phyloP scores from a whole-genome alignment of 2,113 vertebrate genomes.

The Dipodomys merriami region DNA sequence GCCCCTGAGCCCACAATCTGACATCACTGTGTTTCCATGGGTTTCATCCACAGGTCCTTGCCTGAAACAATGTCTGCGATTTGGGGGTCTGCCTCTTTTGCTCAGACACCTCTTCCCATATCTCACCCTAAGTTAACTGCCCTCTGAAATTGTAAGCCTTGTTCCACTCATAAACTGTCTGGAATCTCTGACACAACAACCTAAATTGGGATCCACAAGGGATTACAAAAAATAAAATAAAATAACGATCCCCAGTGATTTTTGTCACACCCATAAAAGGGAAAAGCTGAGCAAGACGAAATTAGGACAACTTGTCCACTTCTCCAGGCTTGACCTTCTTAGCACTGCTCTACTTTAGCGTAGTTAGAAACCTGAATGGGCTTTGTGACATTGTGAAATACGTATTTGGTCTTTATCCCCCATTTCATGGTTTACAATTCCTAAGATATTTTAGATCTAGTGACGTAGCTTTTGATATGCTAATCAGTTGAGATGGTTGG shows the following conservation, averaged over 20 bases:
- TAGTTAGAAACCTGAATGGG: background rate
- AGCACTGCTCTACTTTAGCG: background rate
- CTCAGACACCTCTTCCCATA: background rate
- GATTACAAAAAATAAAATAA: slow-evolving; percentile 13
- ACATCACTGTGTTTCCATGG: slow-evolving; percentile 57
- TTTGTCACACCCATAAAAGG: slow-evolving; percentile 24
- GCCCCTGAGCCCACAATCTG: slow-evolving; percentile 47
- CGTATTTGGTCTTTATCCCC: background rate
- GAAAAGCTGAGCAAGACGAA: slow-evolving; percentile 55
- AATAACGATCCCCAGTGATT: background rate
- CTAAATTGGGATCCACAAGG: slow-evolving; percentile 43
- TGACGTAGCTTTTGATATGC: background rate
- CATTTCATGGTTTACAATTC: background rate
- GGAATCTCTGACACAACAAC: slow-evolving; percentile 48
- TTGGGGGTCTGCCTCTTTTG: background rate
- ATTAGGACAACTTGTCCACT: slow-evolving; percentile 25
- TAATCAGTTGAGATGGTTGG: background rate
- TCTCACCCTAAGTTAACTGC: background rate
- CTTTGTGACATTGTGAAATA: background rate
- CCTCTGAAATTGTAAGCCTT: background rate
- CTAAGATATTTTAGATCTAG: background rate
- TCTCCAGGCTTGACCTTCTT: slow-evolving; percentile 38
- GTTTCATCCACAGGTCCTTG: background rate
- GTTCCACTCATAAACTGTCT: background rate
- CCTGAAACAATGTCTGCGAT: background rate